phyloP scores from a whole-genome alignment of 2,888 invertebrate species.

The Erebia palarica region DNA sequence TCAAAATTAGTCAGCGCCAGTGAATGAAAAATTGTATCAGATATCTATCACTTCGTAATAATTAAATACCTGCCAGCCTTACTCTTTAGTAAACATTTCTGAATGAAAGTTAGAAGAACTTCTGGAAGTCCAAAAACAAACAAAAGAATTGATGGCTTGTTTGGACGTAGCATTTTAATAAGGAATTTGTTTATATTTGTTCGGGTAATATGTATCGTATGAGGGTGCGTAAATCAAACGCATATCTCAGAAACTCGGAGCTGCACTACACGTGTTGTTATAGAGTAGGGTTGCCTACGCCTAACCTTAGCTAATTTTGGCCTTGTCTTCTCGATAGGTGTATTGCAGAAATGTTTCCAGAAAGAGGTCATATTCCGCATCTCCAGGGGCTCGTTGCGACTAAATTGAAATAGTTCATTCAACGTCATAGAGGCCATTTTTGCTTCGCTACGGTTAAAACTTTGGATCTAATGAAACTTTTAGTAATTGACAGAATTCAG shows the following conservation, averaged over 20 bases:
- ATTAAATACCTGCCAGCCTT: too few species aligned
- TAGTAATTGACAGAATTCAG: too few species aligned
- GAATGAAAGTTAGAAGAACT: not conserved
- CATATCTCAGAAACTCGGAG: constrained; percentile 50
- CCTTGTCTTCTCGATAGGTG: too few species aligned
- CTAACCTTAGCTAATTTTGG: not conserved
- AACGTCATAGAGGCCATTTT: too few species aligned
- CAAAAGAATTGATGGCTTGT: constrained; percentile 37
- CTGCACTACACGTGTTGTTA: constrained; percentile 60
- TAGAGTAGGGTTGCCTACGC: constrained; percentile 30
- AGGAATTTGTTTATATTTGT: constrained; percentile 49
- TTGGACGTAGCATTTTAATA: constrained; percentile 44
- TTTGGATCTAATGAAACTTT: too few species aligned
- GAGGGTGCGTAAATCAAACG: constrained; percentile 71
- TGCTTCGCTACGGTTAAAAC: too few species aligned
- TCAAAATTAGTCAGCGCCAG: too few species aligned
- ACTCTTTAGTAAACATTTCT: not conserved
- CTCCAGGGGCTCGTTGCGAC: too few species aligned
- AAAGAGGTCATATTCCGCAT: too few species aligned
- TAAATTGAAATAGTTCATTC: too few species aligned
- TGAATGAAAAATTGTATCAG: not conserved
- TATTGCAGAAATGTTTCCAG: too few species aligned
- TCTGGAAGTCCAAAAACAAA: constrained; percentile 22
- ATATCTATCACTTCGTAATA: too few species aligned
- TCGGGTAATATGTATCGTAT: constrained; percentile 51